These are phyloP conservation scores for Sycophila texana DNA, from an alignment of 2,888 invertebrate genomes.

Conservation along the genomic window DNA sequence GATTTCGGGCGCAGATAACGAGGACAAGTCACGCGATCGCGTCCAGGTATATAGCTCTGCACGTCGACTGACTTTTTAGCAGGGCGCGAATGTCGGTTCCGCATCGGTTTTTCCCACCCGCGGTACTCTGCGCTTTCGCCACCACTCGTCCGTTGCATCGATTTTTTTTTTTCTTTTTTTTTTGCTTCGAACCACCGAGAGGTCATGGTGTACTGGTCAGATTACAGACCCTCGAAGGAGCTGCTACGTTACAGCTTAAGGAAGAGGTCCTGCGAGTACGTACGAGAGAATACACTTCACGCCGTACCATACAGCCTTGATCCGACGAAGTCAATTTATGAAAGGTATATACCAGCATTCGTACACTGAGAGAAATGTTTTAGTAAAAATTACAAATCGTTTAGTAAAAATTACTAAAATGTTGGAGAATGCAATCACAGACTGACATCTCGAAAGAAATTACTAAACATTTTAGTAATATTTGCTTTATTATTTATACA, in stretches of 20 bases:
- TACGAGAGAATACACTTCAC: constrained; percentile 78
- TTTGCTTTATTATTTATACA: no score
- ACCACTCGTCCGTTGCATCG: background rate
- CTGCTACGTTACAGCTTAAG: constrained; percentile 61
- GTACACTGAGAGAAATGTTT: no score
- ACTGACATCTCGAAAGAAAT: no score
- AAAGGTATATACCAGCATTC: constrained; percentile 84
- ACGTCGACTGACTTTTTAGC: background rate
- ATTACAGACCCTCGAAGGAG: constrained; percentile 53
- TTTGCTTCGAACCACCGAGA: background rate
- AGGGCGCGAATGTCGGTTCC: background rate
- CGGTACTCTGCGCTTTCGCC: background rate
- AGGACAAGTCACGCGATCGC: constrained; percentile 42
- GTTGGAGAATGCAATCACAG: no score
- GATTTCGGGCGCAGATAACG: constrained; percentile 42
- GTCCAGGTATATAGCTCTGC: background rate
- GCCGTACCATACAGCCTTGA: constrained; percentile 89
- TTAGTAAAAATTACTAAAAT: no score
- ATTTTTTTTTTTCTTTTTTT: background rate
- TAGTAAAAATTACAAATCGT: no score
- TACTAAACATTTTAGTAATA: no score
- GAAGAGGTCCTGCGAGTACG: constrained; percentile 62
- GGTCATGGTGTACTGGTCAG: constrained; percentile 29
- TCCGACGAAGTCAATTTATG: constrained; percentile 84
- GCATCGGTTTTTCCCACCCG: background rate